These are phyloP conservation scores for Molossus alvarezi DNA, from an alignment of 2,797 vertebrate species.

Conservation along the genomic window DNA sequence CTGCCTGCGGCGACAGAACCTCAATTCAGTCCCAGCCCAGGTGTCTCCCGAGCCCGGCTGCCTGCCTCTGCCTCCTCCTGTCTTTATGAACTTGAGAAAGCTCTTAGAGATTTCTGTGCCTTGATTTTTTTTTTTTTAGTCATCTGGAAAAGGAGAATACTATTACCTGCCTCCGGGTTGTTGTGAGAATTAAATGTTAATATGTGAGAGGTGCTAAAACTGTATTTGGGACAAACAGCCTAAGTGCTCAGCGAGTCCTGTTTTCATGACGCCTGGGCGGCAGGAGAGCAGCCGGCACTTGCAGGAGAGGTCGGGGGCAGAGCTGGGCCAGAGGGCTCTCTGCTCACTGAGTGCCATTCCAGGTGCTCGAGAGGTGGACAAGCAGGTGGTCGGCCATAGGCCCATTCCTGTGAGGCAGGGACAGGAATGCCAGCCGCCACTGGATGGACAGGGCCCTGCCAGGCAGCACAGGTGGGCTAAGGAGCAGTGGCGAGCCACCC, in stretches of 20 bases:
- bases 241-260: neutral
- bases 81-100: neutral
- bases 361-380: neutral
- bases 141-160: neutral
- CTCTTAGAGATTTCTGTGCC: neutral
- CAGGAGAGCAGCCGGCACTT: neutral
- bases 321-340: neutral
- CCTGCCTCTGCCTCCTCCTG: neutral
- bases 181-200: neutral
- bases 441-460: rapidly evolving
- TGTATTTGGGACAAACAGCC: neutral
- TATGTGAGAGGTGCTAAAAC: neutral
- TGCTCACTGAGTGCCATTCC: neutral
- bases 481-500: neutral
- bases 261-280: neutral
- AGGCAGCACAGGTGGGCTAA: neutral
- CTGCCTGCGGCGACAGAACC: neutral
- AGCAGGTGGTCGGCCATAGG: neutral
- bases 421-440: neutral
- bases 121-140: neutral
- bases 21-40: rapidly evolving
- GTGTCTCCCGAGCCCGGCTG: rapidly evolving
- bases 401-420: rapidly evolving
- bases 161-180: neutral
- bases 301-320: neutral